phyloP scores from a whole-genome alignment of 1,140 invertebrate genomes.

The Ceratosolen solmsi region DNA sequence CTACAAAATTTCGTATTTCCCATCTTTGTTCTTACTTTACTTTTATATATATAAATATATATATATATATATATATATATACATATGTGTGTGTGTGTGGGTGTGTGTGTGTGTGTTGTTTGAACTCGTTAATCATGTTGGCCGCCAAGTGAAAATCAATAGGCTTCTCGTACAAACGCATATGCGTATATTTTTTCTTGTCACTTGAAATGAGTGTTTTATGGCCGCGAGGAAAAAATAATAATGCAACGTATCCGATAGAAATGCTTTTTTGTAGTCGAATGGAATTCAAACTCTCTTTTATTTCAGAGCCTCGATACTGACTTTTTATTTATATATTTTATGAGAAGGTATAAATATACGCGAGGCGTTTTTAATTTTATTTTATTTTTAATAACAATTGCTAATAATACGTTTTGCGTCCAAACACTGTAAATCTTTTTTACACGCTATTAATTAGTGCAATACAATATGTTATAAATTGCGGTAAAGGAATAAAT shows the following conservation, averaged over 20 bases:
- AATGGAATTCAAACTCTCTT: neutral
- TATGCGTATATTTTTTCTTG: neutral
- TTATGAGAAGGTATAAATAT: constrained; percentile 6
- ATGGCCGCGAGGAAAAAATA: neutral
- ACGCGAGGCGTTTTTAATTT: neutral
- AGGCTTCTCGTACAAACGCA: constrained; percentile 22
- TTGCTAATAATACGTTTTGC: neutral
- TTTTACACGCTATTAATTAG: neutral
- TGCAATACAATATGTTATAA: neutral
- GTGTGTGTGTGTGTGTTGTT: too few relatives aligned
- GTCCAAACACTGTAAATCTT: neutral
- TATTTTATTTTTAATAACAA: neutral
- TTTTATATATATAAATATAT: too few relatives aligned
- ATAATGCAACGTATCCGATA: neutral
- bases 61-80: too few relatives aligned
- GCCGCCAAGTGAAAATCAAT: constrained; percentile 43
- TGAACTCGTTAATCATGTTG: constrained; percentile 38
- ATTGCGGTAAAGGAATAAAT: neutral
- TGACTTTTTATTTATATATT: neutral
- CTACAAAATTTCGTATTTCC: constrained; percentile 38
- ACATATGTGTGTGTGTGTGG: too few relatives aligned
- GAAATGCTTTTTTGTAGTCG: neutral
- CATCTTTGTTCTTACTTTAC: neutral
- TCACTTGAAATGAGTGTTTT: neutral
- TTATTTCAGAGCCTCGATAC: neutral